A percentile compares a stretch with the other conserved stretches of the same genome.
Evolutionary conservation across 1,140 invertebrate species (phyloP).

Genomic region (Trissolcus basalis): DNA sequence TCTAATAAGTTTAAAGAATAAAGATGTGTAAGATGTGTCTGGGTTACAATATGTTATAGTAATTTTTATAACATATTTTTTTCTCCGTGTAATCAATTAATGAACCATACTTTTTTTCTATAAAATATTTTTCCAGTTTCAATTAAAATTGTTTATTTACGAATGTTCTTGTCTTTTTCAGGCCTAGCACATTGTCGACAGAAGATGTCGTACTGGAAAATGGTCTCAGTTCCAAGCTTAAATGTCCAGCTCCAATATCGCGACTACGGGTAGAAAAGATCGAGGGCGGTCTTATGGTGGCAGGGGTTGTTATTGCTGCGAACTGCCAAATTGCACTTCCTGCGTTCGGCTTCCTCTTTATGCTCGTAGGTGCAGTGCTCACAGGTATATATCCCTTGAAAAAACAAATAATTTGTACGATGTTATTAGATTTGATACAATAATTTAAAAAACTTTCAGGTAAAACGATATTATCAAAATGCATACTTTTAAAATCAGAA

Average conservation of each 20-base stretch:
- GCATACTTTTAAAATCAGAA: too few species aligned
- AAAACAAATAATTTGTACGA: too few species aligned
- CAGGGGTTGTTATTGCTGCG: constrained; percentile 84
- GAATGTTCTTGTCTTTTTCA: constrained; percentile 62
- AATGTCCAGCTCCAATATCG: constrained; percentile 79
- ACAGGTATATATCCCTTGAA: constrained; percentile 79
- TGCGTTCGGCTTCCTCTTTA: constrained; percentile 84
- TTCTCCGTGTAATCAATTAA: too few species aligned
- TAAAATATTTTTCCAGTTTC: too few species aligned
- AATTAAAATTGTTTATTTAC: background rate
- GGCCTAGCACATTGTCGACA: constrained; percentile 74
- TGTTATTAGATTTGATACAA: too few species aligned
- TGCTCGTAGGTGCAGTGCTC: constrained; percentile 83
- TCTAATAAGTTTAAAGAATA: too few species aligned
- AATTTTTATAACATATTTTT: too few species aligned
- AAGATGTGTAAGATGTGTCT: too few species aligned
- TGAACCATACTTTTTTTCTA: too few species aligned
- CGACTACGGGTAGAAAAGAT: constrained; percentile 84
- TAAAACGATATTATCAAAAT: too few species aligned
- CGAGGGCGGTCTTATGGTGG: constrained; percentile 84
- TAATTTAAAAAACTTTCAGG: too few species aligned
- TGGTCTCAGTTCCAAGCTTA: constrained; percentile 76
- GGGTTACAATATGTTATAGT: too few species aligned
- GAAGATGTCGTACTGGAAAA: constrained; percentile 69
- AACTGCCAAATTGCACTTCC: constrained; percentile 86